phyloP scores from a whole-genome alignment of 2,113 vertebrate species.

The Nesogale talazaci region DNA sequence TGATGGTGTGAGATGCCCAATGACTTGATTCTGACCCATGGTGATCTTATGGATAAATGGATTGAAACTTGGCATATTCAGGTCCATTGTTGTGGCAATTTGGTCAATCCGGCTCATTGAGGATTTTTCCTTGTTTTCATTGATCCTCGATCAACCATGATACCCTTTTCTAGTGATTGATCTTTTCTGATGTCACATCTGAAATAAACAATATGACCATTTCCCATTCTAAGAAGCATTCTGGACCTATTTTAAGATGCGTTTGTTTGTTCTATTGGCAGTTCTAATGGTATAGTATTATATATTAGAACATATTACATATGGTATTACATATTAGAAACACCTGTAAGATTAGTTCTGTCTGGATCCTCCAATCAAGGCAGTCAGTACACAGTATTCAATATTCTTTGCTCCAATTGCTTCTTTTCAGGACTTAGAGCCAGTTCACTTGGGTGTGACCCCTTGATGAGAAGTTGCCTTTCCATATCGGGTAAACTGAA shows the following conservation, averaged over 20 bases:
- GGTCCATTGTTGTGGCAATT: not conserved
- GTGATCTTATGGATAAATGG: not conserved
- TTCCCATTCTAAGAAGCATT: not conserved
- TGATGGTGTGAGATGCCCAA: not conserved
- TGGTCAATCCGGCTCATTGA: not conserved
- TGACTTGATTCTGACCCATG: not conserved
- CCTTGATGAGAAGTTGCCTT: too few relatives aligned
- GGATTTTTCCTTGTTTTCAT: not conserved
- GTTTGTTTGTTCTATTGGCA: not conserved
- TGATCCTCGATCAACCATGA: not conserved
- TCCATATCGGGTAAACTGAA: not conserved
- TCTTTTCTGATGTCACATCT: not conserved
- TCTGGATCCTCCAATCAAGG: too few relatives aligned
- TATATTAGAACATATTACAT: not conserved
- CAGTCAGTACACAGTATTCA: not conserved
- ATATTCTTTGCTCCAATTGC: not conserved
- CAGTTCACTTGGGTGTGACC: not conserved
- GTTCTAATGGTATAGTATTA: not conserved
- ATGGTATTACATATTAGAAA: too few relatives aligned
- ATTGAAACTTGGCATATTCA: not conserved
- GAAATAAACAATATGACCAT: not conserved
- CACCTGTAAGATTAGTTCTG: too few relatives aligned
- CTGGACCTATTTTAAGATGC: not conserved
- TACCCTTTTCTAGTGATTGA: not conserved
- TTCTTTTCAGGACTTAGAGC: not conserved